phyloP scores from a whole-genome alignment of 92 coral and sea anemone genomes.

The Paragorgia papillata region DNA sequence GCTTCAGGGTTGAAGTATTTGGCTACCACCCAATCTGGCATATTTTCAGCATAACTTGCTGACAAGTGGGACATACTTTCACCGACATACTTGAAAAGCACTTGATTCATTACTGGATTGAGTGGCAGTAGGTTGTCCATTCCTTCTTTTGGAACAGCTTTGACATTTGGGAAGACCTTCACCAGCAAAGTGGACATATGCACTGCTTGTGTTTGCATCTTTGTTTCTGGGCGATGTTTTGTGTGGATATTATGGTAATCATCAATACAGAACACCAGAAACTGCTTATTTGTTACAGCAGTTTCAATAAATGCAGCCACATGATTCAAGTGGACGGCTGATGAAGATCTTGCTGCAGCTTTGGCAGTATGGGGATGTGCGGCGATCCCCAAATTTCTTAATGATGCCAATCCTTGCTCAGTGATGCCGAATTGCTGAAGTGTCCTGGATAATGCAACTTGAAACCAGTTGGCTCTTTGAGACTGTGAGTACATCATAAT shows the following conservation, averaged over 20 bases:
- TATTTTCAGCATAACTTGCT: conserved; percentile 1
- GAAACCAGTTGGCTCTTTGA: conserved; percentile 24
- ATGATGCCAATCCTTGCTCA: conserved; percentile 18
- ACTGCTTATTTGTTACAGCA: conserved; percentile 12
- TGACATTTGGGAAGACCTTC: conserved; percentile 24
- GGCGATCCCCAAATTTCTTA: conserved; percentile 14
- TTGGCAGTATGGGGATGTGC: conserved; percentile 18
- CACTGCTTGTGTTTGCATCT: conserved; percentile 25
- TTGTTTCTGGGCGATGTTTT: conserved; percentile 22
- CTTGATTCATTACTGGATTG: not conserved
- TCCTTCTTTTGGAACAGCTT: conserved; percentile 7
- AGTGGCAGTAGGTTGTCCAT: not conserved
- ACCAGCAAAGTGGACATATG: conserved; percentile 25
- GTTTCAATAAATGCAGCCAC: conserved; percentile 1
- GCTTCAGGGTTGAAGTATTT: conserved; percentile 36
- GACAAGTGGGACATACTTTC: not conserved
- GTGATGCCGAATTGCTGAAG: conserved; percentile 34
- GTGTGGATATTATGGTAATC: conserved; percentile 28
- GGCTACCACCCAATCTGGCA: conserved; percentile 41
- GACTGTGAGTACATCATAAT: conserved; percentile 29
- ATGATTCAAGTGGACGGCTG: not conserved
- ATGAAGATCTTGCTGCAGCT: conserved; percentile 8
- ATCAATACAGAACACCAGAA: conserved; percentile 18
- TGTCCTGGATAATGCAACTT: conserved; percentile 16
- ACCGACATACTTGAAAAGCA: not conserved